Evolutionary conservation across 2,888 invertebrate species (phyloP).

Genomic region (Sinotaia quadrata): DNA sequence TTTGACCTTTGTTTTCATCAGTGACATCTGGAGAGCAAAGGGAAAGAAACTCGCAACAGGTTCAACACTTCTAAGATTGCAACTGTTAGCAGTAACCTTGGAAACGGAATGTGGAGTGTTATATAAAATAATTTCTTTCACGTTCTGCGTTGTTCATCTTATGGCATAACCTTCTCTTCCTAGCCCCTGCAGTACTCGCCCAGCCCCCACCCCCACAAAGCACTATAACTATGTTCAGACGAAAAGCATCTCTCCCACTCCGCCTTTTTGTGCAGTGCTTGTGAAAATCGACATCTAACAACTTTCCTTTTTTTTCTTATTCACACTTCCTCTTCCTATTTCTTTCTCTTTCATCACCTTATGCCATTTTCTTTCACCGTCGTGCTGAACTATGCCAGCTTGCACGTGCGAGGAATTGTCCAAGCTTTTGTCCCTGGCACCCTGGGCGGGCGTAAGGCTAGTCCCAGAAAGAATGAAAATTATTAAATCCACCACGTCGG

Average conservation of each 20-base stretch:
- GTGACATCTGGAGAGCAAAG: too few species aligned
- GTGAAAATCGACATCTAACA: neutral
- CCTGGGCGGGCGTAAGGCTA: conserved; percentile 3
- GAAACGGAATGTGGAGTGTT: too few species aligned
- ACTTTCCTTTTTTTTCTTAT: neutral
- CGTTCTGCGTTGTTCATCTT: too few species aligned
- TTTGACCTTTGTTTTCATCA: too few species aligned
- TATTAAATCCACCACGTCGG: conserved; percentile 24
- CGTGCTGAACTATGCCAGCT: neutral
- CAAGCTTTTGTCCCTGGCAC: conserved; percentile 19
- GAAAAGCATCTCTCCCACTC: neutral
- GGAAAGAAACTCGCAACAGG: too few species aligned
- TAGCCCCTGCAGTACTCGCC: too few species aligned
- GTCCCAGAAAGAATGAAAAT: conserved; percentile 18
- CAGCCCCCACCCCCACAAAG: too few species aligned
- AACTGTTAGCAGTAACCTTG: too few species aligned
- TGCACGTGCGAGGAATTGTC: conserved; percentile 16
- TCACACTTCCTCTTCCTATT: neutral
- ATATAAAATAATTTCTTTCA: too few species aligned
- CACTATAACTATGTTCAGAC: too few species aligned
- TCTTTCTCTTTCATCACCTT: neutral
- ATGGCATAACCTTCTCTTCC: too few species aligned
- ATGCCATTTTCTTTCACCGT: neutral
- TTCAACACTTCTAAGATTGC: too few species aligned
- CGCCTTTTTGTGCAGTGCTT: neutral